These are phyloP conservation scores for Galbula dea DNA, from an alignment of 2,113 vertebrate species.

Conservation along the genomic window DNA sequence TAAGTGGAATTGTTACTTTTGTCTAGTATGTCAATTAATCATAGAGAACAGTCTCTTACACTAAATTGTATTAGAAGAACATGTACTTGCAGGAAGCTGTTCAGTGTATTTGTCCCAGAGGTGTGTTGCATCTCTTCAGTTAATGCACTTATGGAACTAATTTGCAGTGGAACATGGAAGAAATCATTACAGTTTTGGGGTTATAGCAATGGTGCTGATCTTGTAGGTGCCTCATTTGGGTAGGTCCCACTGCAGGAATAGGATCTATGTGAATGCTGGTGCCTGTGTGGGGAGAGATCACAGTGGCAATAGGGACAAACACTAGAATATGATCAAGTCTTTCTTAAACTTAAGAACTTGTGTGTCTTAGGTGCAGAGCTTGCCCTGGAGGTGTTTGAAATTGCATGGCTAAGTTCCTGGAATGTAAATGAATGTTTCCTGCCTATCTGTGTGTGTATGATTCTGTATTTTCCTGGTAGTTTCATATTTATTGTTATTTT, in stretches of 20 bases:
- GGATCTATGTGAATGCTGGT: neutral
- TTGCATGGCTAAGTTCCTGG: neutral
- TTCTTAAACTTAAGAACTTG: neutral
- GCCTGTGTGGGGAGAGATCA: neutral
- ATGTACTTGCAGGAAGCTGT: neutral
- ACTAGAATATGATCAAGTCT: no score
- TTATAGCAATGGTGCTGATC: neutral
- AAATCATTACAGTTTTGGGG: neutral
- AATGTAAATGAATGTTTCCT: neutral
- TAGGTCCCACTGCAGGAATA: neutral
- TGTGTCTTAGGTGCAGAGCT: neutral
- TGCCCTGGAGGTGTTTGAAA: neutral
- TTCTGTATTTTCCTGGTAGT: neutral
- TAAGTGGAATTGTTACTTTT: neutral
- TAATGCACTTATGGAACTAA: neutral
- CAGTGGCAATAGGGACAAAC: fast-evolving
- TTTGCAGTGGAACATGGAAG: neutral
- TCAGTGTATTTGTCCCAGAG: neutral
- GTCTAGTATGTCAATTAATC: neutral
- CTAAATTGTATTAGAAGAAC: neutral
- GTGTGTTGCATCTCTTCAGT: neutral
- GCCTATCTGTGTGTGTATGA: neutral
- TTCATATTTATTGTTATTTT: neutral
- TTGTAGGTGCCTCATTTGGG: neutral
- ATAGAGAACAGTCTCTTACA: neutral